Percentiles rank a stretch among this genome's conserved stretches.
phyloP scores from a whole-genome alignment of 2,888 invertebrate species.

The Ctenicera cuprea region DNA sequence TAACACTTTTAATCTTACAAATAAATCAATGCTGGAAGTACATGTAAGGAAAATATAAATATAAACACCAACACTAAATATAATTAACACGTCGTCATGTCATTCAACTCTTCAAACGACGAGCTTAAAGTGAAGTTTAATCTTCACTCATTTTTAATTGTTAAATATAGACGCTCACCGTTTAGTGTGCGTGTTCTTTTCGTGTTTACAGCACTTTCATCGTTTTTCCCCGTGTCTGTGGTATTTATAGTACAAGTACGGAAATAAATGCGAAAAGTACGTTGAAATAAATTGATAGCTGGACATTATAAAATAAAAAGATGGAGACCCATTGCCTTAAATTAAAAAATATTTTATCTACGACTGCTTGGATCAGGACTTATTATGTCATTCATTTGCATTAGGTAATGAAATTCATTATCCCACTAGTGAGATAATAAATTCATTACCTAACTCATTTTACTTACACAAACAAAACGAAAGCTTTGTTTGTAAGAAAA shows the following conservation, averaged over 20 bases:
- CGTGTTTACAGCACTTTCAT: conserved; percentile 34
- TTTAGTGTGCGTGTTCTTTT: conserved; percentile 33
- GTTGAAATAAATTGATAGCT: background rate
- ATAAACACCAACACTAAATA: conserved; percentile 44
- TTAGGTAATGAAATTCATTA: too few species aligned
- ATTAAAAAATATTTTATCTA: too few species aligned
- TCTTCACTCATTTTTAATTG: conserved; percentile 45
- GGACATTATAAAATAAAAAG: too few species aligned
- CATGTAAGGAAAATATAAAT: conserved; percentile 42
- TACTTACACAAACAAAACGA: too few species aligned
- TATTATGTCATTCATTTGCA: too few species aligned
- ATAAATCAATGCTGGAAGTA: too few species aligned
- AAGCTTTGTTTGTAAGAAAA: too few species aligned
- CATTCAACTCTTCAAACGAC: conserved; percentile 47
- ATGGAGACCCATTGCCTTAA: too few species aligned
- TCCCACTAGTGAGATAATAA: too few species aligned
- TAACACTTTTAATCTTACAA: too few species aligned
- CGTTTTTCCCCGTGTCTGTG: conserved; percentile 33
- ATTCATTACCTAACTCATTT: too few species aligned
- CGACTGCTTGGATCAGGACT: too few species aligned
- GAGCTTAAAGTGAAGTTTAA: conserved; percentile 34
- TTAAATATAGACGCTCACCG: conserved; percentile 38
- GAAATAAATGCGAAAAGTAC: conserved; percentile 19
- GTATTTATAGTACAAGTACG: conserved; percentile 28
- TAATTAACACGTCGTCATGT: conserved; percentile 48